These are phyloP conservation scores for Falcunculus frontatus DNA, from an alignment of 2,113 vertebrate genomes.

Conservation along the genomic window DNA sequence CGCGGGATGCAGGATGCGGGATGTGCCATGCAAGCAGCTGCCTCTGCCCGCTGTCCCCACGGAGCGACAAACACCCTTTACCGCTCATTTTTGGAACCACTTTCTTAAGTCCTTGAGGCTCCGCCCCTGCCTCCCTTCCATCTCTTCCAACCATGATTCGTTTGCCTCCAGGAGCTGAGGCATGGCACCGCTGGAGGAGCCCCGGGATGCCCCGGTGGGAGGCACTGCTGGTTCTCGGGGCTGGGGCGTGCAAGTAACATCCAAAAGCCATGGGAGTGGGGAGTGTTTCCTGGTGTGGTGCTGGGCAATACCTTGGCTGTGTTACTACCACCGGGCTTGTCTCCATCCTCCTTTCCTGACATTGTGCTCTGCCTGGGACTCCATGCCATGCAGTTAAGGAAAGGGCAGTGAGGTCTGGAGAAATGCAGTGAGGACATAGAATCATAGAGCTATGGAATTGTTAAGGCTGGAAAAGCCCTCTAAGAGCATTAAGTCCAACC, in stretches of 20 bases:
- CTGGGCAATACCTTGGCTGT: not conserved
- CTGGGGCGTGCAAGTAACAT: rapidly evolving
- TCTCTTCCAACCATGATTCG: rapidly evolving
- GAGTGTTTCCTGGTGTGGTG: rapidly evolving
- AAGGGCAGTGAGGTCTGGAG: not conserved
- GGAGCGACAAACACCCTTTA: rapidly evolving
- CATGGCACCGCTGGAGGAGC: not conserved
- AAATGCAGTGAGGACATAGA: not conserved
- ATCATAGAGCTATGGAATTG: too few relatives aligned
- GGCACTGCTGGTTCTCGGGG: rapidly evolving
- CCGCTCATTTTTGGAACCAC: rapidly evolving
- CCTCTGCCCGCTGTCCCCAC: not conserved
- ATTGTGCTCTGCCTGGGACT: too few relatives aligned
- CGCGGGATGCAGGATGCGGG: rapidly evolving
- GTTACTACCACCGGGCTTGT: rapidly evolving
- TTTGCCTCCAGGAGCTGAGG: not conserved
- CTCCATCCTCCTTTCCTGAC: not conserved
- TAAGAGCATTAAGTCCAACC: too few relatives aligned
- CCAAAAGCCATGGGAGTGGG: rapidly evolving
- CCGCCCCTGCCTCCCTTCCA: not conserved
- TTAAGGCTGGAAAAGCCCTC: not conserved
- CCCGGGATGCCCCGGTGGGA: too few relatives aligned
- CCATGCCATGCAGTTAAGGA: rapidly evolving
- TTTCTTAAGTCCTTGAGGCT: too few relatives aligned
- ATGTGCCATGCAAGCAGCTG: rapidly evolving